These are phyloP conservation scores for Muricea muricata DNA, from an alignment of 92 coral and sea anemone genomes.

Conservation along the genomic window DNA sequence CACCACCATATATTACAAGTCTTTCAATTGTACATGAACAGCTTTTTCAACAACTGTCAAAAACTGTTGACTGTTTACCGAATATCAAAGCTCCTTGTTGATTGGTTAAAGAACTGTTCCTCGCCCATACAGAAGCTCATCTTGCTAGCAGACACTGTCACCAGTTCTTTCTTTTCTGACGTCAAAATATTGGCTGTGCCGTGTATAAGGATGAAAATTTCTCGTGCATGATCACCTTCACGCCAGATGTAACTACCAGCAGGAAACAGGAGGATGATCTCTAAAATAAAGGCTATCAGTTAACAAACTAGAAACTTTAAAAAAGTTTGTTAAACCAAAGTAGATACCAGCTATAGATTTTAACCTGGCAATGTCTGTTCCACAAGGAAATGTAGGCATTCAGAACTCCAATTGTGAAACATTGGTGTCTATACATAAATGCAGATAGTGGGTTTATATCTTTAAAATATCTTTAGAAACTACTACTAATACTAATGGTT, in stretches of 20 bases:
- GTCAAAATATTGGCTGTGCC: conserved; percentile 19
- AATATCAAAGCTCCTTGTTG: conserved; percentile 20
- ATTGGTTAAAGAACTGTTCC: conserved; percentile 26
- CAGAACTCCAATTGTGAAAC: conserved; percentile 44
- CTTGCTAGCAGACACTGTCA: conserved; percentile 37
- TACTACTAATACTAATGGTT: too few relatives aligned
- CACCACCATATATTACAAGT: too few relatives aligned
- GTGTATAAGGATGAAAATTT: conserved; percentile 37
- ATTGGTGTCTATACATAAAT: conserved; percentile 15
- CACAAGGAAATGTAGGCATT: conserved; percentile 37
- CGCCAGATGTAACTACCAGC: conserved; percentile 39
- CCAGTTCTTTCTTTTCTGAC: conserved; percentile 25
- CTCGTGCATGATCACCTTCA: conserved; percentile 38
- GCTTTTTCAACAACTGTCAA: too few relatives aligned
- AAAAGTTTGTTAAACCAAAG: too few relatives aligned
- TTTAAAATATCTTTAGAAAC: background rate
- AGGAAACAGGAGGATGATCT: conserved; percentile 28
- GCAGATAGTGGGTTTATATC: too few relatives aligned
- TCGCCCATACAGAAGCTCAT: conserved; percentile 45
- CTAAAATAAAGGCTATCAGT: background rate
- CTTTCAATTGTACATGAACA: too few relatives aligned
- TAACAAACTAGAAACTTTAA: too few relatives aligned
- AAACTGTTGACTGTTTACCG: background rate
- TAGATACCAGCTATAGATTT: too few relatives aligned
- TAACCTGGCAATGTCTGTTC: conserved; percentile 43